Base-by-base conservation (phyloP, 2,113 vertebrate genomes). In the Hemicordylus capensis region DNA sequence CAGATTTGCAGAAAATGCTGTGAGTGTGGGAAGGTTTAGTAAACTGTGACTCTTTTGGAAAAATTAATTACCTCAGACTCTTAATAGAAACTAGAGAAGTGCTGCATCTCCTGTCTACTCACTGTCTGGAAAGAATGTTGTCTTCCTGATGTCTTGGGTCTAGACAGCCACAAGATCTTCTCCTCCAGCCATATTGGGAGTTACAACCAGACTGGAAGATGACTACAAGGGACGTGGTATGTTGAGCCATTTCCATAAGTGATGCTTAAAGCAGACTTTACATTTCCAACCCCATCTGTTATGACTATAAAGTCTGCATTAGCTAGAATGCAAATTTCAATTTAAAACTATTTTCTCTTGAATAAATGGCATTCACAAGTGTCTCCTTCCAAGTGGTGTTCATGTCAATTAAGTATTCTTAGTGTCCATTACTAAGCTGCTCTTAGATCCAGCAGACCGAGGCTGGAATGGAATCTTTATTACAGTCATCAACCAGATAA, bases 81-180 rank as follows among this genome's bases (percentile, higher is more conserved):
- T 63, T 58, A 81, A 42, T 54, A 83, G 3, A 66, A 51, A 28
- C 77, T 56, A 69, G 39, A n/a, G 12, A 85, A 81, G 79, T 56
- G 84, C 83, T 51, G 74, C 74, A 79, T 44, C 73, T 76, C 61
- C 74, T 48, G 1, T 56, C 51, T 84, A 89, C 61, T 59, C 76
- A 46, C 87, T 88, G 87, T 84, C 85, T 88, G 84, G 84, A 87
- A 93, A 90, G 61, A 79, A 74, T 73, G 76, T 34, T 77, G 83
- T 85, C 54, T 78, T 74, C 54, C 48, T 54, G 61, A 22, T 24
- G 56, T 73, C 66, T 83, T 66, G 63, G 61, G 84, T 89, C 85
- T 82, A 94, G 92, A 93, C 90, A 93, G 81, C 90, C 91, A 91
- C 89, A 91, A 82, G 76, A 20, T n/a, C 80, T 80, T 87, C 85